Conservation (phyloP, 1,140 invertebrate species). For the Scaptomyza montana region DNA sequence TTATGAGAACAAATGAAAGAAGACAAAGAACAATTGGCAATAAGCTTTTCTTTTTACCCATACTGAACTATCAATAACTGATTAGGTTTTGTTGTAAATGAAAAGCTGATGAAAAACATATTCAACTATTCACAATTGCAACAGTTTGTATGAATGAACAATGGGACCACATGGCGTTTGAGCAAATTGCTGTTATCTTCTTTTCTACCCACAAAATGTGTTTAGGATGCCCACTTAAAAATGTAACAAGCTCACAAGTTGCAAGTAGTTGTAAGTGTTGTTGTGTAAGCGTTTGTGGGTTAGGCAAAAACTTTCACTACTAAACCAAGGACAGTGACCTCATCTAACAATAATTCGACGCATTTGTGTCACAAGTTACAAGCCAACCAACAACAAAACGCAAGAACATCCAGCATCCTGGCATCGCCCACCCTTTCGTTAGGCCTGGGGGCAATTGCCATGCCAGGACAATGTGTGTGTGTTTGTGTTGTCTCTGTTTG, state of each 20-base stretch:
- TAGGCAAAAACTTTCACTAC: slow-evolving; percentile 69
- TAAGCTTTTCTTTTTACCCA: not conserved
- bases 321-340: slow-evolving; percentile 75
- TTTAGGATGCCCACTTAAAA: slow-evolving; percentile 26
- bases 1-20: slow-evolving; percentile 48
- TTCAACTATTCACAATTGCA: slow-evolving; percentile 20
- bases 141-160: not conserved
- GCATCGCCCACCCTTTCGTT: slow-evolving; percentile 19
- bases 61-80: slow-evolving; percentile 20
- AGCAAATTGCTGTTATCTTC: slow-evolving; percentile 25
- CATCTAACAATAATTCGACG: slow-evolving; percentile 81
- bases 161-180: slow-evolving; percentile 26
- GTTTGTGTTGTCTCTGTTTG: slow-evolving; percentile 7
- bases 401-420: slow-evolving; percentile 1
- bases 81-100: not conserved
- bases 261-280: slow-evolving; percentile 27
- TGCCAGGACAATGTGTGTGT: slow-evolving; percentile 47
- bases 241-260: slow-evolving; percentile 56
- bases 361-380: slow-evolving; percentile 69
- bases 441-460: slow-evolving; percentile 65
- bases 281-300: slow-evolving; percentile 54
- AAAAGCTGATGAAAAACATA: slow-evolving; percentile 10
- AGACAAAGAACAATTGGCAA: slow-evolving; percentile 11
- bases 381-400: slow-evolving; percentile 38
- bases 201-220: slow-evolving; percentile 29